phyloP scores from a whole-genome alignment of 2,797 vertebrate genomes.

The Miichthys miiuy region DNA sequence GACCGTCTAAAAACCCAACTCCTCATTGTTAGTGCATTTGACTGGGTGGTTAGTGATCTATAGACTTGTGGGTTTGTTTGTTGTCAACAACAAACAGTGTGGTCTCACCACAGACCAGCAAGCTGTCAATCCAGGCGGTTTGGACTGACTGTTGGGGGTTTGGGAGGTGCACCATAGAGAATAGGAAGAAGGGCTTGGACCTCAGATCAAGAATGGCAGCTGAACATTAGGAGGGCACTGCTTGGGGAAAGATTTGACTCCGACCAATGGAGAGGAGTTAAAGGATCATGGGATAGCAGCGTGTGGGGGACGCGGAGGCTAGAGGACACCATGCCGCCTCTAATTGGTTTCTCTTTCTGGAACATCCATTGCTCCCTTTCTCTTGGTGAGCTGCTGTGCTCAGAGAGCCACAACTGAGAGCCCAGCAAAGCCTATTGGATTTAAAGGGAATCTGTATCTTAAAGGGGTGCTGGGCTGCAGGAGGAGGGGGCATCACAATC shows the following conservation, averaged over 20 bases:
- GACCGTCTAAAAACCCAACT: conserved; percentile 27
- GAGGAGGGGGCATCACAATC: conserved; percentile 68
- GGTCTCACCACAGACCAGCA: conserved; percentile 36
- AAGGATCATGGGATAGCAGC: conserved; percentile 73
- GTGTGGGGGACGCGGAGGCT: conserved; percentile 51
- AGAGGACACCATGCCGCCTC: conserved; percentile 69
- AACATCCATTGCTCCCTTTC: conserved; percentile 72
- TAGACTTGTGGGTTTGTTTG: conserved; percentile 53
- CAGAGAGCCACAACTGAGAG: conserved; percentile 79
- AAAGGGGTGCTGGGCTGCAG: conserved; percentile 67
- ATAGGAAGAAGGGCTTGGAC: conserved; percentile 42
- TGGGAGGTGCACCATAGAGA: conserved; percentile 49
- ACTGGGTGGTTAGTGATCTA: conserved; percentile 50
- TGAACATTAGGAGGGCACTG: conserved; percentile 56
- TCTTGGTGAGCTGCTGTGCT: conserved; percentile 76
- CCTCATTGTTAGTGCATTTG: conserved; percentile 47
- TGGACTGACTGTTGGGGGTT: conserved; percentile 39
- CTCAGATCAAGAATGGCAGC: conserved; percentile 51
- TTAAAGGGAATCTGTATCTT: conserved; percentile 85
- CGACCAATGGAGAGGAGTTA: conserved; percentile 67
- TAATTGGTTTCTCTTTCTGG: conserved; percentile 86
- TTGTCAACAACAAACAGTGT: conserved; percentile 51
- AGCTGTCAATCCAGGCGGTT: conserved; percentile 51
- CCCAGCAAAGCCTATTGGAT: conserved; percentile 81
- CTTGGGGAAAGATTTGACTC: conserved; percentile 72